These are phyloP conservation scores for Eupithecia abbreviata DNA, from an alignment of 2,888 invertebrate genomes.

Conservation along the genomic window DNA sequence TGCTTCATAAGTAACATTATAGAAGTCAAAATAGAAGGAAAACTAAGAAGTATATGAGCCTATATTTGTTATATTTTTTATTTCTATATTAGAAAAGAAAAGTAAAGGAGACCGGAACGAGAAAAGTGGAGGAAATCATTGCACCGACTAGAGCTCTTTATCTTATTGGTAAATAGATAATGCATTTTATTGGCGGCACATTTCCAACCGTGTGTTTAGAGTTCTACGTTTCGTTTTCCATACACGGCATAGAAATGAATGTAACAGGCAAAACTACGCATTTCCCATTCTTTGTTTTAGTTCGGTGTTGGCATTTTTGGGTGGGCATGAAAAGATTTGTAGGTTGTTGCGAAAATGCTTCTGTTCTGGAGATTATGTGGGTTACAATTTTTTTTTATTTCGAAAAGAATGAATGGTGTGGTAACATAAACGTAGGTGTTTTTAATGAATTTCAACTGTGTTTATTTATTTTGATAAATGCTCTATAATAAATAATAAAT, in stretches of 20 bases:
- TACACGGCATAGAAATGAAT: constrained; percentile 53
- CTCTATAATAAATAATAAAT: too few species aligned
- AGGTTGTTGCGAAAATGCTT: constrained; percentile 19
- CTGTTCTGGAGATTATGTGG: background rate
- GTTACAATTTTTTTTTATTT: background rate
- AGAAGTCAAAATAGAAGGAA: too few species aligned
- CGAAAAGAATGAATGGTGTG: background rate
- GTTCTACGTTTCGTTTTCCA: constrained; percentile 48
- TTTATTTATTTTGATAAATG: background rate
- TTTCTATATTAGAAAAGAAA: too few species aligned
- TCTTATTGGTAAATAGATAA: too few species aligned
- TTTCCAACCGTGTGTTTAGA: constrained; percentile 7
- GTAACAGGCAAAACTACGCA: constrained; percentile 45
- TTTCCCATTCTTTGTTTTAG: constrained; percentile 36
- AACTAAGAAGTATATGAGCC: too few species aligned
- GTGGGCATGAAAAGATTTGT: constrained; percentile 19
- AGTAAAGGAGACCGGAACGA: too few species aligned
- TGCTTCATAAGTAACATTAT: too few species aligned
- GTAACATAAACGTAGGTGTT: background rate
- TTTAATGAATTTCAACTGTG: background rate
- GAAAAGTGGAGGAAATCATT: too few species aligned
- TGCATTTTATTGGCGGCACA: too few species aligned
- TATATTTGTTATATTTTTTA: too few species aligned
- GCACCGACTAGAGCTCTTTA: too few species aligned
- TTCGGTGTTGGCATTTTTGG: constrained; percentile 20